Base-by-base conservation (phyloP, 2,888 invertebrate genomes). In the Norana najaformis region DNA sequence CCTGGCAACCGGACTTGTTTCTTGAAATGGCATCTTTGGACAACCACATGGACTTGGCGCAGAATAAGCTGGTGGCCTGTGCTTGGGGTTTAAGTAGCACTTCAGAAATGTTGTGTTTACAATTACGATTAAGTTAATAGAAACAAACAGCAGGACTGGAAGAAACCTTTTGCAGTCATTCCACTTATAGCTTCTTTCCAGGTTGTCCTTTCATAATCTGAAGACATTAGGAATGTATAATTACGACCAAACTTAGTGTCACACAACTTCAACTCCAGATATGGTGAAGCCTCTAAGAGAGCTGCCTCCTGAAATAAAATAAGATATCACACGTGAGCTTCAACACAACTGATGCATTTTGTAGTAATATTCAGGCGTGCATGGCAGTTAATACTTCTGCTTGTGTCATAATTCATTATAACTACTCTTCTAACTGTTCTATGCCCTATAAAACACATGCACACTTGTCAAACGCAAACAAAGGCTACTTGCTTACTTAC, bases 101-200 rank as follows among this genome's bases (percentile, higher is more conserved):
- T n/a, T n/a, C n/a, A n/a, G n/a, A n/a, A n/a, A n/a, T n/a, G n/a
- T n/a, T n/a, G n/a, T n/a, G n/a, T n/a, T n/a, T n/a, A n/a, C n/a
- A n/a, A n/a, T n/a, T n/a, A n/a, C n/a, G n/a, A n/a, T n/a, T n/a
- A n/a, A n/a, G n/a, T n/a, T 69, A 30, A 69, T 69, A n/a, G 8
- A 69, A n/a, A 8, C 3, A 8, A 69, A 69, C 11, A 69, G 69
- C 30, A 11, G 8, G 69, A 30, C 0, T 69, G 69, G 69, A 69
- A 69, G 69, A n/a, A 85, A 90, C 91, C 90, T 91, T 92, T 92
- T 47, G 92, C 96, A 96, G 97, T 97, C 91, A 98, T 95, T 36
- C 97, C 97, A 92, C 97, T 96, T 92, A 98, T 97, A 8, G 98
- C 97, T 94, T 98, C 98, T 92, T 97, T 96, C 98, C 98, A 98